phyloP scores from a whole-genome alignment of 2,888 invertebrate species.

The Carcina quercana region DNA sequence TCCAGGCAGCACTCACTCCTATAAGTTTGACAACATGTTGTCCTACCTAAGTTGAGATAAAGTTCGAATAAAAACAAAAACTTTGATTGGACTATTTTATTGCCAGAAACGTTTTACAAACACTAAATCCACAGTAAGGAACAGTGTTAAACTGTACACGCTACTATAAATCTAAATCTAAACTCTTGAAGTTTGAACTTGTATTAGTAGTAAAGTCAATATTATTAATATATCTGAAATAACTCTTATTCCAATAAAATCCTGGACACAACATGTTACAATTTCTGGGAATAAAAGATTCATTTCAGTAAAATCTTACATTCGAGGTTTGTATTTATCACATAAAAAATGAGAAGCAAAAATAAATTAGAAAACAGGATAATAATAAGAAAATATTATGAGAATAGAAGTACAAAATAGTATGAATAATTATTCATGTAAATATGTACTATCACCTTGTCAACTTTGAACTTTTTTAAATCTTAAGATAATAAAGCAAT shows the following conservation, averaged over 20 bases:
- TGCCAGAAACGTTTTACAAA: conserved; percentile 72
- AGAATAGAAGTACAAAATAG: conserved; percentile 60
- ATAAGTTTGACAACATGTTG: neutral
- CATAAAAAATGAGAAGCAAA: conserved; percentile 50
- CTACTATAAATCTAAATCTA: conserved; percentile 60
- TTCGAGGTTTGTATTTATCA: conserved; percentile 68
- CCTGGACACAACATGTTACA: conserved; percentile 47
- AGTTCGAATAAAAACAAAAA: conserved; percentile 25
- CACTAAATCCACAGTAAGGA: conserved; percentile 51
- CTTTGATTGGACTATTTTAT: conserved; percentile 68
- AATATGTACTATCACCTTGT: conserved; percentile 68
- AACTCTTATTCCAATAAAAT: conserved; percentile 41
- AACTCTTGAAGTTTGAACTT: conserved; percentile 39
- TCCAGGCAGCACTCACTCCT: neutral
- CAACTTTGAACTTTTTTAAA: conserved; percentile 69
- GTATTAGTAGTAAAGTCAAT: conserved; percentile 27
- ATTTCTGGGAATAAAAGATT: conserved; percentile 46
- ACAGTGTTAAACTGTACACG: conserved; percentile 63
- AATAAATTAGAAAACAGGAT: conserved; percentile 64
- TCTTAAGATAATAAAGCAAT: conserved; percentile 58
- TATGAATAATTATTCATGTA: conserved; percentile 57
- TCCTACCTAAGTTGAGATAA: too few relatives aligned
- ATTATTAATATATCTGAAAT: conserved; percentile 35
- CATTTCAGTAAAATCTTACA: conserved; percentile 57
- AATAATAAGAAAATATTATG: conserved; percentile 48